Conservation (phyloP, 2,888 invertebrate genomes). For the Halocaridina rubra region DNA sequence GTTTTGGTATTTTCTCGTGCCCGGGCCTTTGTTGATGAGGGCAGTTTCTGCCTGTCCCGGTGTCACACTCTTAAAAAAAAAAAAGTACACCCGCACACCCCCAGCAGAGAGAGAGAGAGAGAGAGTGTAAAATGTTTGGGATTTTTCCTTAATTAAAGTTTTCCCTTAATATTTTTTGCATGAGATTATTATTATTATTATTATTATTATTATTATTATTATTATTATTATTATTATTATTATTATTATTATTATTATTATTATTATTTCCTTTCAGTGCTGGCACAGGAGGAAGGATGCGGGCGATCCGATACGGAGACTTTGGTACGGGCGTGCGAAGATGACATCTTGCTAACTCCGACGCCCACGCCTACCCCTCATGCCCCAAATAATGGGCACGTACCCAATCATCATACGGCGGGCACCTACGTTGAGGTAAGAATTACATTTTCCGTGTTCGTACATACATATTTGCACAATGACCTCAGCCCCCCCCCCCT, state of each 20-base stretch:
- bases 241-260: too few species aligned
- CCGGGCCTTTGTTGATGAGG: too few species aligned
- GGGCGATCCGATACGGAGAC: constrained; percentile 45
- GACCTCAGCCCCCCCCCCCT: too few species aligned
- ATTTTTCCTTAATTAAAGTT: too few species aligned
- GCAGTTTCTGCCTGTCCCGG: too few species aligned
- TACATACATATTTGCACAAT: neutral
- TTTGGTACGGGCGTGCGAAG: constrained; percentile 41
- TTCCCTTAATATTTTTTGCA: neutral
- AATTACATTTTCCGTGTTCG: neutral
- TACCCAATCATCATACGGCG: neutral
- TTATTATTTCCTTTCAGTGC: constrained; percentile 3
- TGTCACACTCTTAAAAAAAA: too few species aligned
- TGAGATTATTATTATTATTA: neutral
- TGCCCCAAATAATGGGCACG: neutral
- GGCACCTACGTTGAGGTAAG: constrained; percentile 46
- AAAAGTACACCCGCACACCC: too few species aligned
- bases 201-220: neutral
- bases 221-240: too few species aligned
- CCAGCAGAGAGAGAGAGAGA: too few species aligned
- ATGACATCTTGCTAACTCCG: constrained; percentile 22
- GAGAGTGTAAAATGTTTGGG: too few species aligned
- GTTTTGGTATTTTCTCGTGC: too few species aligned
- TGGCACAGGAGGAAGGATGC: constrained; percentile 46
- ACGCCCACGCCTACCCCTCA: constrained; percentile 23